Conservation (phyloP, 2,888 invertebrate species). For the Sylvicola fuscatus region DNA sequence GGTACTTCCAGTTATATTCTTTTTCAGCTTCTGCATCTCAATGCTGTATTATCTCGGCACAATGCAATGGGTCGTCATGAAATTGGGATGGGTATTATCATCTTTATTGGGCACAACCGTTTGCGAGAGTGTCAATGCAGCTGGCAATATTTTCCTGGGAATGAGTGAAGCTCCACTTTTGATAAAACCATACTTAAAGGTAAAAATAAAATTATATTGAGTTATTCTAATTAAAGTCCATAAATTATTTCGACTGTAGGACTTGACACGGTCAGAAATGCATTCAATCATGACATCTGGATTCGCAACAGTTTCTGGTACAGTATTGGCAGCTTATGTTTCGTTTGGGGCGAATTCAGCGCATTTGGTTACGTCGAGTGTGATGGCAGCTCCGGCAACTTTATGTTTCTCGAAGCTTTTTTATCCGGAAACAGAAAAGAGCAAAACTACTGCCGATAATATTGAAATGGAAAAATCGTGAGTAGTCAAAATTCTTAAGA, state of each 20-base stretch:
- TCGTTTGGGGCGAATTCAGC: constrained; percentile 72
- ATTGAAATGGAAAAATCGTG: constrained; percentile 51
- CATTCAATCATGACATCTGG: constrained; percentile 89
- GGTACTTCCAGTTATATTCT: constrained; percentile 78
- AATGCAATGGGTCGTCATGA: constrained; percentile 68
- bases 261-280: constrained; percentile 76
- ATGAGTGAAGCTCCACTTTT: constrained; percentile 82
- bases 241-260: constrained; percentile 1
- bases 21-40: constrained; percentile 80
- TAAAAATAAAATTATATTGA: constrained; percentile 2
- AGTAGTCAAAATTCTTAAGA: constrained; percentile 13
- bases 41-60: constrained; percentile 74
- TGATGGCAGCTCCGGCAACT: constrained; percentile 93
- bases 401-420: constrained; percentile 76
- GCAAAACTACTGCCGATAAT: constrained; percentile 53
- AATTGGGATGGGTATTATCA: constrained; percentile 59
- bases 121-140: constrained; percentile 81
- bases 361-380: constrained; percentile 77
- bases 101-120: constrained; percentile 66
- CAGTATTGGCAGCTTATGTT: constrained; percentile 84
- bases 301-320: constrained; percentile 87
- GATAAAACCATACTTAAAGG: constrained; percentile 66
- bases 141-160: constrained; percentile 87
- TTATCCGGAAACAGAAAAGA: constrained; percentile 75
- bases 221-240: background rate